A percentile compares a stretch with the other conserved stretches of the same genome.
Conservation (phyloP, 2,888 invertebrate genomes). For the Eupithecia exiguata region DNA sequence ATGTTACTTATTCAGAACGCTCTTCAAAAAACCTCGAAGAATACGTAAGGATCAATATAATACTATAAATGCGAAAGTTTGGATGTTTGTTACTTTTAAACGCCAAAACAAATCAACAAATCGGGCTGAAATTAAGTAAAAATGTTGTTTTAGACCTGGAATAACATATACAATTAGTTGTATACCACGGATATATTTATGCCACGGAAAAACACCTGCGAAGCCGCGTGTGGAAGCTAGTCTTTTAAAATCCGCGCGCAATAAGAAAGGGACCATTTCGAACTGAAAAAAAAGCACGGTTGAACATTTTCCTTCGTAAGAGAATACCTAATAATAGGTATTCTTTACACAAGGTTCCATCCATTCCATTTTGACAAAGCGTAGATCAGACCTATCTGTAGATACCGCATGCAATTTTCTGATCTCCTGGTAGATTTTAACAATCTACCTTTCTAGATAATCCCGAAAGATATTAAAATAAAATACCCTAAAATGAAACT, state of each 20-base stretch:
- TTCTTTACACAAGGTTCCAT: too few relatives aligned
- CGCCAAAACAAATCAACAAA: not conserved
- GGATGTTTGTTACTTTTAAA: not conserved
- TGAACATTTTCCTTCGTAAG: not conserved
- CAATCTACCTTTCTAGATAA: not conserved
- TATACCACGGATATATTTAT: too few relatives aligned
- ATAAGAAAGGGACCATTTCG: too few relatives aligned
- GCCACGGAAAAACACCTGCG: too few relatives aligned
- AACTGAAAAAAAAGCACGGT: not conserved
- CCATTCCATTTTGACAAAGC: too few relatives aligned
- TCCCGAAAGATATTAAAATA: not conserved
- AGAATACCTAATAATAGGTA: too few relatives aligned
- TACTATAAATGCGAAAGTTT: not conserved
- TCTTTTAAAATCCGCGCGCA: too few relatives aligned
- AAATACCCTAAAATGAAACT: not conserved
- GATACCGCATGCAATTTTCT: not conserved
- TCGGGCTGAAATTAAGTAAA: not conserved
- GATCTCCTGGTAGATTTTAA: not conserved
- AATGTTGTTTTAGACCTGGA: not conserved
- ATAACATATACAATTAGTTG: too few relatives aligned
- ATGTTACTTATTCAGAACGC: too few relatives aligned
- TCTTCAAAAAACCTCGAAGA: too few relatives aligned
- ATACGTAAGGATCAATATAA: not conserved
- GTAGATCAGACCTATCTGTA: too few relatives aligned
- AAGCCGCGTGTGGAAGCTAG: too few relatives aligned